Conservation (phyloP, 92 coral and sea anemone species). For the Plumapathes pennacea region DNA sequence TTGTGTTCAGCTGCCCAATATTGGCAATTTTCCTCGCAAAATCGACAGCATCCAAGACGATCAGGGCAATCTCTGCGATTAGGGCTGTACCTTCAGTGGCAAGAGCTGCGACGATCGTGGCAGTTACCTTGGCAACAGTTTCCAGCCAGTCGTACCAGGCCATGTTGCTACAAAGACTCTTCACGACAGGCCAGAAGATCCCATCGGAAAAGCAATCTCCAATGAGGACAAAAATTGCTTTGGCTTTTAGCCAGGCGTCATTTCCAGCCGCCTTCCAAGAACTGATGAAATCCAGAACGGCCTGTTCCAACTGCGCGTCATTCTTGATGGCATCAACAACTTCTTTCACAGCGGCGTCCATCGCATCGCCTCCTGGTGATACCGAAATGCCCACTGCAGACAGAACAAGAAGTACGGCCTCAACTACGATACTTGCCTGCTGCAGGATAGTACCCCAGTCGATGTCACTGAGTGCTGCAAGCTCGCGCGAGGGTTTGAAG, state of each 20-base stretch:
- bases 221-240: slow-evolving; percentile 46
- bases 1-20: slow-evolving; percentile 31
- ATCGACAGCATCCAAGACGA: slow-evolving; percentile 27
- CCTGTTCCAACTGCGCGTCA: slow-evolving; percentile 24
- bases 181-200: slow-evolving; percentile 53
- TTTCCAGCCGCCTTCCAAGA: slow-evolving; percentile 52
- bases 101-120: slow-evolving; percentile 46
- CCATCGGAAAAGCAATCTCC: slow-evolving; percentile 23
- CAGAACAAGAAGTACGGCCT: slow-evolving; percentile 44
- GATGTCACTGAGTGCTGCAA: slow-evolving; percentile 20
- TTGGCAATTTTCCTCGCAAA: slow-evolving; percentile 52
- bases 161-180: slow-evolving; percentile 43
- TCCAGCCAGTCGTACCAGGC: slow-evolving; percentile 51
- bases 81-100: slow-evolving; percentile 29
- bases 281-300: slow-evolving; percentile 21
- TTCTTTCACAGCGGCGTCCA: slow-evolving; percentile 22
- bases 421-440: slow-evolving; percentile 59
- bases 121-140: slow-evolving; percentile 51
- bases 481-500: slow-evolving; percentile 25
- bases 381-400: slow-evolving; percentile 44
- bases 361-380: slow-evolving; percentile 13
- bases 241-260: slow-evolving; percentile 25
- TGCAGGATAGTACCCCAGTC: slow-evolving; percentile 41
- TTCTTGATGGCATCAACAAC: slow-evolving; percentile 28
- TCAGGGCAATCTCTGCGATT: slow-evolving; percentile 49